Conservation (phyloP, 2,888 invertebrate species). For the Polyommatus iphigenia region DNA sequence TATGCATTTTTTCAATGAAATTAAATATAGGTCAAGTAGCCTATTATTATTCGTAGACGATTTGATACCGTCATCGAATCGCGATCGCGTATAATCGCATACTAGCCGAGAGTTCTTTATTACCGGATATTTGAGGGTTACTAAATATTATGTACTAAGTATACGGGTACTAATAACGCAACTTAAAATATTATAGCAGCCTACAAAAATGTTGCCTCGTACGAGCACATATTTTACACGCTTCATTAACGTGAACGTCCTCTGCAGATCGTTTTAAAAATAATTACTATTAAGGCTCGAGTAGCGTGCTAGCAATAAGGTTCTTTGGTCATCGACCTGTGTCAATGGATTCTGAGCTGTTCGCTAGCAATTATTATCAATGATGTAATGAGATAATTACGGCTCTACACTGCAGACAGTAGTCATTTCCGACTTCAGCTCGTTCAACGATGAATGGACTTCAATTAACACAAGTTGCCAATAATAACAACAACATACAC, state of each 20-base stretch:
- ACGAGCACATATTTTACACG: neutral
- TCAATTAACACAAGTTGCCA: neutral
- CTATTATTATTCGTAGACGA: too few species aligned
- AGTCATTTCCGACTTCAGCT: neutral
- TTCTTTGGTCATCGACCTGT: constrained; percentile 10
- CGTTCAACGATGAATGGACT: neutral
- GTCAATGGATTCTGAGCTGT: neutral
- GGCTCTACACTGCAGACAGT: neutral
- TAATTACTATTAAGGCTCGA: neutral
- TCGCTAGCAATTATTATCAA: neutral
- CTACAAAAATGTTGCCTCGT: neutral
- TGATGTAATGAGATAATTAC: constrained; percentile 15
- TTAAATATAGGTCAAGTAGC: too few species aligned
- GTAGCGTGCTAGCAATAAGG: neutral
- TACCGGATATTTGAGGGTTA: too few species aligned
- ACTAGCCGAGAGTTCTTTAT: too few species aligned
- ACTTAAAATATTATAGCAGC: neutral
- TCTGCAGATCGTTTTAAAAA: neutral
- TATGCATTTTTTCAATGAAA: too few species aligned
- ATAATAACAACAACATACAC: neutral
- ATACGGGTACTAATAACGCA: too few species aligned
- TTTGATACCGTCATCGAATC: too few species aligned
- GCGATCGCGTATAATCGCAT: too few species aligned
- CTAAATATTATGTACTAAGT: too few species aligned
- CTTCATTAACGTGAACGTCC: neutral